Evolutionary conservation across 2,888 invertebrate genomes (phyloP).

Genomic region (Stenchaetothrips biformis): DNA sequence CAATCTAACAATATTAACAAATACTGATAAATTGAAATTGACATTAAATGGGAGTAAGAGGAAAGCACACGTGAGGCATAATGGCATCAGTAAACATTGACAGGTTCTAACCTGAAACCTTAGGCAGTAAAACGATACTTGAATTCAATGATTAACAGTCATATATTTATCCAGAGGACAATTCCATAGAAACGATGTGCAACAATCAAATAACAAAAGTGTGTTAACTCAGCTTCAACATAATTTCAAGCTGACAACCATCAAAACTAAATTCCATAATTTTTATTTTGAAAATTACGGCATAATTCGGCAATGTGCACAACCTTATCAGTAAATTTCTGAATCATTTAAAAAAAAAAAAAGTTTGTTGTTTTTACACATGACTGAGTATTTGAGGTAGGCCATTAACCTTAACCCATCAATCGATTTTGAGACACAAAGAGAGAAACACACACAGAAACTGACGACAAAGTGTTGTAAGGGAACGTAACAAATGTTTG

Average conservation of each 20-base stretch:
- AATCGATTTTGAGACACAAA: background rate
- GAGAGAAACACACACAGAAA: slow-evolving; percentile 2
- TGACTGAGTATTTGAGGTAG: slow-evolving; percentile 48
- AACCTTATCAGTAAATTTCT: no score
- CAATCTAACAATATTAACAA: background rate
- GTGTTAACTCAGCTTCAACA: no score
- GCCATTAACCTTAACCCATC: slow-evolving; percentile 27
- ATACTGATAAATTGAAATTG: background rate
- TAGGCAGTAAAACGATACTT: no score
- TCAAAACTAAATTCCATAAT: no score
- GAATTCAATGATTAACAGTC: no score
- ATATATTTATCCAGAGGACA: no score
- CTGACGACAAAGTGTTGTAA: background rate
- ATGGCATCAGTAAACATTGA: background rate
- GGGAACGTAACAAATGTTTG: background rate
- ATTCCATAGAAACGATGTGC: no score
- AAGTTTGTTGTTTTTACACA: slow-evolving; percentile 56
- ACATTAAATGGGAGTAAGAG: background rate
- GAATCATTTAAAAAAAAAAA: slow-evolving; percentile 38
- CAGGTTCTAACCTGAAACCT: background rate
- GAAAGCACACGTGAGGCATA: background rate
- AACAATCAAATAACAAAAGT: no score
- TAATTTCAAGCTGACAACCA: no score
- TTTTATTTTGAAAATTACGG: background rate
- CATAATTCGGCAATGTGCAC: no score